phyloP scores from a whole-genome alignment of 2,888 invertebrate genomes.

The Trichacis sp. region DNA sequence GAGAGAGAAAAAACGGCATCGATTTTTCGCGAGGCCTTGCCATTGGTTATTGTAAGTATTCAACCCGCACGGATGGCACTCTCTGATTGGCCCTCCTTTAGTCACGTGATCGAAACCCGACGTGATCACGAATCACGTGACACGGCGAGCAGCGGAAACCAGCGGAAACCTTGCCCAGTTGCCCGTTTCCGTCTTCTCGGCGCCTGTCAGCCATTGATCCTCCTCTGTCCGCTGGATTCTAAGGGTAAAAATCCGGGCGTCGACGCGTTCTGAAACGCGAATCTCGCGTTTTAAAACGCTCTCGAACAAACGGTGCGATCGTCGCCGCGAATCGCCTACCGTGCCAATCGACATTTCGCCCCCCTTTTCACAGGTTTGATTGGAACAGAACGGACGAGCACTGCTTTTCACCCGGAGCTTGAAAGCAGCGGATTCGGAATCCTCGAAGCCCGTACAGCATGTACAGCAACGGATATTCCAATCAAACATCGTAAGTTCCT shows the following conservation, averaged over 20 bases:
- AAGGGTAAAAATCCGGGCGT: constrained; percentile 38
- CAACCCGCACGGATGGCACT: neutral
- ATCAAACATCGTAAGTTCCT: constrained; percentile 63
- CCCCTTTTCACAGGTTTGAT: constrained; percentile 56
- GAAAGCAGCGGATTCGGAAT: constrained; percentile 34
- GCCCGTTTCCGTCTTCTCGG: constrained; percentile 64
- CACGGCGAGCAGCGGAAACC: constrained; percentile 3
- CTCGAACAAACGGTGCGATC: neutral
- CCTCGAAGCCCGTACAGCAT: constrained; percentile 48
- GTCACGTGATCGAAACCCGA: neutral
- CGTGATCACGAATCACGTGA: constrained; percentile 40
- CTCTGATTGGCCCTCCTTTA: constrained; percentile 9
- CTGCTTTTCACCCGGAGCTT: constrained; percentile 21
- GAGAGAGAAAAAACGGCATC: no score
- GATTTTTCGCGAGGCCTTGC: neutral
- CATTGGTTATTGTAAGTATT: neutral
- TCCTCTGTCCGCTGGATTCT: constrained; percentile 63
- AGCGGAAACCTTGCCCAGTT: constrained; percentile 44
- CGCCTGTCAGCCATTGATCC: constrained; percentile 65
- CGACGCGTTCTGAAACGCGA: no score
- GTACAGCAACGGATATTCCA: constrained; percentile 64
- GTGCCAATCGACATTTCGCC: constrained; percentile 16
- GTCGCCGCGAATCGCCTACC: neutral
- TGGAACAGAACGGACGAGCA: constrained; percentile 52
- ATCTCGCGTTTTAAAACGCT: no score